A percentile compares a stretch with the other conserved stretches of the same genome.
Evolutionary conservation across 2,797 vertebrate genomes (phyloP).

Genomic region (Halcyon leucocephala): DNA sequence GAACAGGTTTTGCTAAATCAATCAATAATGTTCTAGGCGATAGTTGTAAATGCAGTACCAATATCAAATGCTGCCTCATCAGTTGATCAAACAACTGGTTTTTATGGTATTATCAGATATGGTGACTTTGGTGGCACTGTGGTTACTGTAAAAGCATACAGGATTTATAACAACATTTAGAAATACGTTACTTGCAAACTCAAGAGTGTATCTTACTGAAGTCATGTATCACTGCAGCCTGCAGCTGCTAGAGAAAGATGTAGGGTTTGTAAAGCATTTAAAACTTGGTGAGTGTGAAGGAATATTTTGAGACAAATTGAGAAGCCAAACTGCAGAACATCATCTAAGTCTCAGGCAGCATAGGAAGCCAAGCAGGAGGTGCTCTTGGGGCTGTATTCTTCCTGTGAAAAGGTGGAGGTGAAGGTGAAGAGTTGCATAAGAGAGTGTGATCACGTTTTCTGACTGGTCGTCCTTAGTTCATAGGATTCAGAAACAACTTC

Average conservation of each 20-base stretch:
- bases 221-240: background rate
- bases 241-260: background rate
- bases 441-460: background rate
- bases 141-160: background rate
- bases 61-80: background rate
- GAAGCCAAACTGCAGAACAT: background rate
- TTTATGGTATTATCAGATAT: background rate
- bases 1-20: background rate
- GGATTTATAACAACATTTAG: background rate
- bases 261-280: background rate
- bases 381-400: accelerated
- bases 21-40: background rate
- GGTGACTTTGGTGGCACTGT: background rate
- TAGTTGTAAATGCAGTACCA: background rate
- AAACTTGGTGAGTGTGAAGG: background rate
- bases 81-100: background rate
- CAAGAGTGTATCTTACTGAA: background rate
- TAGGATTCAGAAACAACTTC: accelerated
- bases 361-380: background rate
- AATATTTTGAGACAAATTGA: background rate
- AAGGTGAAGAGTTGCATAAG: background rate
- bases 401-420: background rate
- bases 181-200: background rate
- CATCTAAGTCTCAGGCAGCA: background rate
- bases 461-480: background rate